Conservation (phyloP, 2,797 vertebrate genomes). For the Borostomias antarcticus region DNA sequence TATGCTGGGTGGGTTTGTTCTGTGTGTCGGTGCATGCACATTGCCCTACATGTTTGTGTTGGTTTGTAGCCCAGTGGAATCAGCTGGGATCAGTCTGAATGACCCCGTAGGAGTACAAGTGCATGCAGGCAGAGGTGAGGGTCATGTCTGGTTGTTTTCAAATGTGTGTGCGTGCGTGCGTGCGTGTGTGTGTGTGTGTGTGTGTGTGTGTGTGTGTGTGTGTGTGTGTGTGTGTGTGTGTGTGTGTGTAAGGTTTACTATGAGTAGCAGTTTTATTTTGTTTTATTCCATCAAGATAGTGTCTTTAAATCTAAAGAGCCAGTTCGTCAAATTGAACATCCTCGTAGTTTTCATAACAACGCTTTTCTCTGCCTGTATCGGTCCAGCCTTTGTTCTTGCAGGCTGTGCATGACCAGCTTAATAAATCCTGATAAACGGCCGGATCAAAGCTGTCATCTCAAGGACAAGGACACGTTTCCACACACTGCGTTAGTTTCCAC, state of each 20-base stretch:
- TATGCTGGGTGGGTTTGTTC: no score
- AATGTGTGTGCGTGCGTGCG: no score
- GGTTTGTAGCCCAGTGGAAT: neutral
- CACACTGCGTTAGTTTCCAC: neutral
- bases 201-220: neutral
- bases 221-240: neutral
- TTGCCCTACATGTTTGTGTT: constrained; percentile 22
- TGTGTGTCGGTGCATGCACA: no score
- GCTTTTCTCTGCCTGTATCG: no score
- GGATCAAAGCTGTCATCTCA: constrained; percentile 20
- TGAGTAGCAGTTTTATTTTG: neutral
- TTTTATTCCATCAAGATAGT: neutral
- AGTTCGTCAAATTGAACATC: neutral
- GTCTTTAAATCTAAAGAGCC: neutral
- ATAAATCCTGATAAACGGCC: constrained; percentile 27
- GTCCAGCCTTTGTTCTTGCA: constrained; percentile 33
- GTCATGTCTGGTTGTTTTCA: no score
- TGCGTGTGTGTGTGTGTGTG: neutral
- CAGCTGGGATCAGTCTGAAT: constrained; percentile 38
- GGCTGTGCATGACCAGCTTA: neutral
- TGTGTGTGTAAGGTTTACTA: neutral
- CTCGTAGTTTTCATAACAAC: no score
- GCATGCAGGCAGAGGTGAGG: no score
- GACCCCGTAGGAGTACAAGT: constrained; percentile 43
- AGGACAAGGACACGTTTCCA: constrained; percentile 38